Evolutionary conservation across 2,888 invertebrate species (phyloP), one percentile per base, ranked within the genome.

Genomic region (Tolmerus cingulatus): DNA sequence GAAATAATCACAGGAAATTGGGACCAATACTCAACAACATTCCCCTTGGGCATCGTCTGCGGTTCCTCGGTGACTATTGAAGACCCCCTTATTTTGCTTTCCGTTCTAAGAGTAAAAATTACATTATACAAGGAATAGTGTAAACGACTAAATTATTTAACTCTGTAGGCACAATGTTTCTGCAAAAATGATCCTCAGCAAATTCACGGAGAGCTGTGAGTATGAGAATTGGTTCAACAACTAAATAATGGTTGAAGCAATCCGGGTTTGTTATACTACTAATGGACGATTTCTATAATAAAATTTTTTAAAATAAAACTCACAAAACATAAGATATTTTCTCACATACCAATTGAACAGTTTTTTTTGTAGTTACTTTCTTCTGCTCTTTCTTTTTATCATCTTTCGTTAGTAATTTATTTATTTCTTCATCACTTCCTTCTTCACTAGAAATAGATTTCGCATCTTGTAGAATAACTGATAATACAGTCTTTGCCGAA

Each of bases 181-280:
- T 55, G 16, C 46, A 81, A 19, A 37, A 74, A 92, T 88, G 92
- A 88, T 8, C 92, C 89, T 90, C 89, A 88, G 95, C 94, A 90
- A 96, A 96, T 88, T 95, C 95, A 87, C 94, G 94, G 55, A 96
- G 91, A 1, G 95, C 95, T 34, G 94, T 94, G 82, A 96, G 92
- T 0, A 96, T 95, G 90, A 95, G 94, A 88, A 94, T 94, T 0
- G 95, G 94, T 90, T 95, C 95, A 89, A 96, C 95, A 89, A 95
- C 94, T 86, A 96, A 91, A 66, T 93, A 92, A 91, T 96, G 96
- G 40, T 95, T 94, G 12, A 91, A 2, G 74, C 92, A 93, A 16
- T 66, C 43, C 3, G 51, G 23, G 1, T 74, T 55, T 2, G 30
- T 2, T 8, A 27, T 14, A 12, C 8, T 46, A 16, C 7, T 16